These are phyloP conservation scores for Octodonta nipae DNA, from an alignment of 2,888 invertebrate genomes.

Conservation along the genomic window DNA sequence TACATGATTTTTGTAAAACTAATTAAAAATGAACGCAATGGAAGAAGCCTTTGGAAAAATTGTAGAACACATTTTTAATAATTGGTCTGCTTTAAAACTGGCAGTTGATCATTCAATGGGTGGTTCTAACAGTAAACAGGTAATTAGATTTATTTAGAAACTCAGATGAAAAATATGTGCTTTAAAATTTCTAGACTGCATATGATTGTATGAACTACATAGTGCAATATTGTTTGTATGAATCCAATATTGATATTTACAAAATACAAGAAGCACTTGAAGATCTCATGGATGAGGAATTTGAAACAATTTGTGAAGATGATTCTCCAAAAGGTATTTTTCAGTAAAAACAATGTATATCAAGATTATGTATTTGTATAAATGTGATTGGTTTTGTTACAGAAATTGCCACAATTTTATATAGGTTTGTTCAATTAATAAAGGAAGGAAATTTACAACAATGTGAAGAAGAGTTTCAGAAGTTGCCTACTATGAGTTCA, in stretches of 20 bases:
- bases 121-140: slow-evolving; percentile 54
- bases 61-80: slow-evolving; percentile 54
- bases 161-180: background rate
- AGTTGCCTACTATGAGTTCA: slow-evolving; percentile 44
- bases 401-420: slow-evolving; percentile 48
- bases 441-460: slow-evolving; percentile 44
- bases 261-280: slow-evolving; percentile 52
- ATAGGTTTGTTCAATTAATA: slow-evolving; percentile 43
- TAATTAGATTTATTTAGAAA: too few relatives aligned
- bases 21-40: background rate
- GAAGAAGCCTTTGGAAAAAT: slow-evolving; percentile 43
- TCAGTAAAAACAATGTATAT: too few relatives aligned
- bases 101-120: slow-evolving; percentile 66
- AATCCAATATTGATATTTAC: slow-evolving; percentile 42
- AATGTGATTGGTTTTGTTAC: too few relatives aligned
- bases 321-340: slow-evolving; percentile 52
- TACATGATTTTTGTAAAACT: background rate
- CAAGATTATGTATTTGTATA: too few relatives aligned
- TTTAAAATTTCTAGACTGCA: slow-evolving; percentile 41
- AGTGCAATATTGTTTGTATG: slow-evolving; percentile 46
- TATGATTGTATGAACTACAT: slow-evolving; percentile 51
- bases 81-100: slow-evolving; percentile 57
- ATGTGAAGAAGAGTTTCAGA: slow-evolving; percentile 43
- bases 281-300: slow-evolving; percentile 60
- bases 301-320: slow-evolving; percentile 59